Percentiles rank a stretch among this genome's conserved stretches.
Conservation (phyloP, 1,140 invertebrate genomes). For the Lepidotrigona ventralis region DNA sequence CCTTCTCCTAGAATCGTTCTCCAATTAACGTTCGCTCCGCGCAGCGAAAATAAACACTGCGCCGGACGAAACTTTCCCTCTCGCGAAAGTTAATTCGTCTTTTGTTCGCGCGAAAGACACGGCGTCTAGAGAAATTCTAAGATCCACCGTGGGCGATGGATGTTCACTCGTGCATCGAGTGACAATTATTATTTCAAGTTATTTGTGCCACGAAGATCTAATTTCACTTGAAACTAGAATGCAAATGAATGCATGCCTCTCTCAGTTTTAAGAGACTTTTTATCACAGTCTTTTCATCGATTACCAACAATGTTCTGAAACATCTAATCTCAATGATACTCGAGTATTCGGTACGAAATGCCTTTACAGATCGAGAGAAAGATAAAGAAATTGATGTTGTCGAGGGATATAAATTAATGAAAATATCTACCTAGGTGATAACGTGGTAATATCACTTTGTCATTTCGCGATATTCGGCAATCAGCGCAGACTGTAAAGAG, state of each 20-base stretch:
- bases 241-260: too few relatives aligned
- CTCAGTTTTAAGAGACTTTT: too few relatives aligned
- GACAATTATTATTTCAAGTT: not conserved
- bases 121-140: not conserved
- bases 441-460: constrained; percentile 3
- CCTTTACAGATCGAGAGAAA: not conserved
- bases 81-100: constrained; percentile 41
- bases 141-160: constrained; percentile 20
- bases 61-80: constrained; percentile 1
- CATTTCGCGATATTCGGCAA: not conserved
- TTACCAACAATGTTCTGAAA: too few relatives aligned
- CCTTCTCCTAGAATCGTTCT: not conserved
- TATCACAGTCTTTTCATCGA: too few relatives aligned
- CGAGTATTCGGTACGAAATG: not conserved
- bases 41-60: not conserved
- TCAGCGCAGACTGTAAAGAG: not conserved
- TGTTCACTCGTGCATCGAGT: not conserved
- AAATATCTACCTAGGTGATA: too few relatives aligned
- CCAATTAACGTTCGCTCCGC: not conserved
- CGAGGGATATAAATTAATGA: not conserved
- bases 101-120: constrained; percentile 17
- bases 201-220: not conserved
- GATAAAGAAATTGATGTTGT: not conserved
- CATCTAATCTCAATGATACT: not conserved
- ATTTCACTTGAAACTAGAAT: not conserved